Conservation (phyloP, 2,797 vertebrate genomes). For the Semotilus atromaculatus region DNA sequence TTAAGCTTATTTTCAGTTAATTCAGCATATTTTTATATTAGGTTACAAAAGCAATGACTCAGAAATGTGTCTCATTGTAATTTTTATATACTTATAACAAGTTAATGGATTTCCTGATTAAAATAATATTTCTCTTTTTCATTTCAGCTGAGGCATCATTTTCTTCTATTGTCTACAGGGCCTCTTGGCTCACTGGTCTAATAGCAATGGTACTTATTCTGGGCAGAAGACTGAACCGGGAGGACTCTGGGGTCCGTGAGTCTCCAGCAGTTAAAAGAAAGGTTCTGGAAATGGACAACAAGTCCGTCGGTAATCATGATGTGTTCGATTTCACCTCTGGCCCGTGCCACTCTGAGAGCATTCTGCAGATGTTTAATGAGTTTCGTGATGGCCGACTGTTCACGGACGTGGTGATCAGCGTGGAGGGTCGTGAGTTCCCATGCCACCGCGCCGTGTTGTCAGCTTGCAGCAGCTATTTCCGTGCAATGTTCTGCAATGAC, state of each 20-base stretch:
- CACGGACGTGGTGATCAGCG: constrained; percentile 97
- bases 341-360: constrained; percentile 91
- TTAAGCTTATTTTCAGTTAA: not conserved
- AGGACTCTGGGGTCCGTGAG: constrained; percentile 90
- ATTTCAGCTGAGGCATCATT: constrained; percentile 10
- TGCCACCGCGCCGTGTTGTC: constrained; percentile 97
- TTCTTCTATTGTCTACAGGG: constrained; percentile 25
- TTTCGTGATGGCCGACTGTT: constrained; percentile 94
- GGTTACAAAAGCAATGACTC: not conserved
- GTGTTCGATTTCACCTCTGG: constrained; percentile 94
- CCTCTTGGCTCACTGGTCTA: constrained; percentile 46
- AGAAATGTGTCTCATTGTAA: not conserved
- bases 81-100: not conserved
- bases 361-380: constrained; percentile 96
- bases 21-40: not conserved
- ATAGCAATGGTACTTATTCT: constrained; percentile 97
- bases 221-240: constrained; percentile 94
- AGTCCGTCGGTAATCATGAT: constrained; percentile 84
- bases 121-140: not conserved
- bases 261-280: constrained; percentile 96
- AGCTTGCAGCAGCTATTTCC: constrained; percentile 96
- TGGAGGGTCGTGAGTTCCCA: constrained; percentile 95
- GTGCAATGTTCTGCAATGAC: constrained; percentile 99
- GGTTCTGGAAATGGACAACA: constrained; percentile 89
- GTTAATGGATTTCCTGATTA: constrained; percentile 9